phyloP scores from a whole-genome alignment of 2,797 vertebrate species.

The Lepidocolaptes lacrymiger region DNA sequence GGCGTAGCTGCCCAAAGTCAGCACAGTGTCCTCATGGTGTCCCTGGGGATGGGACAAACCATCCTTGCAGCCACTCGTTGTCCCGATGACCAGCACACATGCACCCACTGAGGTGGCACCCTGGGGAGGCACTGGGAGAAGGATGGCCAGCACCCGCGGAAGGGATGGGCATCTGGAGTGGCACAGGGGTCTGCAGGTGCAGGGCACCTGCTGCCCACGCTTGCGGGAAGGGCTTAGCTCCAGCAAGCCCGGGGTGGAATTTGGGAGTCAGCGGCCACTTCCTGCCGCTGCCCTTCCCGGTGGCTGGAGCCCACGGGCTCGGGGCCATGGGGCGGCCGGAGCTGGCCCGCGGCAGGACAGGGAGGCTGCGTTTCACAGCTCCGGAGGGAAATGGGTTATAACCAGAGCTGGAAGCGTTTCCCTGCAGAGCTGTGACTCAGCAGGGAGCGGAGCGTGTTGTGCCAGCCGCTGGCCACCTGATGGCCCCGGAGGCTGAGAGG shows the following conservation, averaged over 20 bases:
- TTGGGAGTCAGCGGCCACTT: background rate
- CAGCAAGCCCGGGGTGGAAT: background rate
- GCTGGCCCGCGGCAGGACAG: background rate
- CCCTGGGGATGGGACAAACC: background rate
- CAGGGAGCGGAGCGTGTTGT: conserved; percentile 20
- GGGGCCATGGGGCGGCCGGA: background rate
- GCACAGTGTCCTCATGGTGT: background rate
- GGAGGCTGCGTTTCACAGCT: background rate
- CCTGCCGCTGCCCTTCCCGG: background rate
- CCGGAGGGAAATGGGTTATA: conserved; percentile 26
- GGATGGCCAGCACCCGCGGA: accelerated
- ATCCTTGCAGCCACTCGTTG: accelerated
- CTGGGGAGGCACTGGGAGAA: background rate
- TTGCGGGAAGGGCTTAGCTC: background rate
- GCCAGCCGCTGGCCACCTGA: conserved; percentile 61
- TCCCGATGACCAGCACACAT: background rate
- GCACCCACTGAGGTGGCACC: background rate
- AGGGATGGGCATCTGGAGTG: background rate
- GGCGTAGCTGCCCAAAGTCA: background rate
- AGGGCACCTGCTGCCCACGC: background rate
- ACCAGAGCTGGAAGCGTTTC: conserved; percentile 22
- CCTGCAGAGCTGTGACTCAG: conserved; percentile 32
- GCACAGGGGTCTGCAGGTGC: background rate
- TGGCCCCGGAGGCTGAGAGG: conserved; percentile 57
- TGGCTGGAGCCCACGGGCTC: background rate